These are phyloP conservation scores for Eurystomus gularis DNA, from an alignment of 2,113 vertebrate genomes.

Conservation along the genomic window DNA sequence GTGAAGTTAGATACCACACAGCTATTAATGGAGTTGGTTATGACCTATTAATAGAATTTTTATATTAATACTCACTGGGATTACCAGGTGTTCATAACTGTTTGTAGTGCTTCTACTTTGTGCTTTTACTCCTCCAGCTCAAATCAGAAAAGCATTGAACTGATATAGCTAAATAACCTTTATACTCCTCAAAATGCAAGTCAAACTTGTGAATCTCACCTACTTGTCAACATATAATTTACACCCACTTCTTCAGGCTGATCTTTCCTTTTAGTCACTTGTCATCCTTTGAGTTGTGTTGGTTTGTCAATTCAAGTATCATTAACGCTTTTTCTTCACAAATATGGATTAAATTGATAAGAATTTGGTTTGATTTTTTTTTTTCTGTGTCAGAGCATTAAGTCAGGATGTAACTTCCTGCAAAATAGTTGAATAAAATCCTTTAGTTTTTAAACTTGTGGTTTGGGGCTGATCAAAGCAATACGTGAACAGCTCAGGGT, in stretches of 20 bases:
- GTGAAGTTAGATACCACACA: not conserved
- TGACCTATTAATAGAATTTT: slow-evolving; percentile 35
- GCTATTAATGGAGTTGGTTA: slow-evolving; percentile 24
- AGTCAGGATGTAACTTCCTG: not conserved
- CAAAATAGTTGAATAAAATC: not conserved
- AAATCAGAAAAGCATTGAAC: not conserved
- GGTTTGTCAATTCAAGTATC: not conserved
- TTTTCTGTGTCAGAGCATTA: not conserved
- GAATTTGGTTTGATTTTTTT: not conserved
- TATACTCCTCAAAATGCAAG: not conserved
- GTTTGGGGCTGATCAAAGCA: not conserved
- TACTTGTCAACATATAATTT: not conserved
- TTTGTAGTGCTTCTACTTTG: not conserved
- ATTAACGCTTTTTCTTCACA: not conserved
- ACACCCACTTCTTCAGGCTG: not conserved
- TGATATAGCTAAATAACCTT: not conserved
- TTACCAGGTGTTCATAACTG: not conserved
- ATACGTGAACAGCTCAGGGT: not conserved
- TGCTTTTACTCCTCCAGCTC: not conserved
- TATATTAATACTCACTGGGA: not conserved
- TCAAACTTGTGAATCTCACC: slow-evolving; percentile 15
- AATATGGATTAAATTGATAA: not conserved
- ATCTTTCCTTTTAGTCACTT: not conserved
- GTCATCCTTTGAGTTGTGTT: not conserved
- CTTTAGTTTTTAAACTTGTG: not conserved